A percentile compares a stretch with the other conserved stretches of the same genome.
phyloP scores from a whole-genome alignment of 2,797 vertebrate genomes.

The Phataginus tricuspis region DNA sequence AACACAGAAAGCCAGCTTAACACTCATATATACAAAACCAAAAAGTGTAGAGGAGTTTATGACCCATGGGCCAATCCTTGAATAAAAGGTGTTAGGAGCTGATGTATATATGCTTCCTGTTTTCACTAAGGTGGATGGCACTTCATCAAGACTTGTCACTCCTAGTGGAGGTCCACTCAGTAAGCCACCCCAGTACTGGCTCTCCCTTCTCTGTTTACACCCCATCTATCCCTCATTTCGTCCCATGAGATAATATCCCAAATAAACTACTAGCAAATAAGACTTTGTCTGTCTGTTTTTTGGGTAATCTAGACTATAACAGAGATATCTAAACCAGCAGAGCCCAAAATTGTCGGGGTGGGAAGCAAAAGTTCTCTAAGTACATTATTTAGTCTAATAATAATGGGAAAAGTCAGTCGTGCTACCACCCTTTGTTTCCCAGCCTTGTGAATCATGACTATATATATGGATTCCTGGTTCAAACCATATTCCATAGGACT shows the following conservation, averaged over 20 bases:
- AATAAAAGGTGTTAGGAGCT: neutral
- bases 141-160: neutral
- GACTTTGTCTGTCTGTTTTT: neutral
- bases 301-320: neutral
- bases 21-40: neutral
- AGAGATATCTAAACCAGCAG: neutral
- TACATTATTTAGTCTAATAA: neutral
- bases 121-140: neutral
- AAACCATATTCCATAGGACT: neutral
- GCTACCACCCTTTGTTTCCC: neutral
- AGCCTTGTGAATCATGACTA: neutral
- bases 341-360: neutral
- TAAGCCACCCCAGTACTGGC: neutral
- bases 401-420: neutral
- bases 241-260: neutral
- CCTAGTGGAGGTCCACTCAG: neutral
- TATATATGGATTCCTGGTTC: neutral
- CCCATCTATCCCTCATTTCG: neutral
- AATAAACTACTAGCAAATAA: slow-evolving; percentile 28
- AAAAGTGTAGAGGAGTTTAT: neutral
- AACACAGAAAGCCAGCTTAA: neutral
- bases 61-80: neutral
- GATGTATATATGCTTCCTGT: neutral
- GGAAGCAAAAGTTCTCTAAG: neutral
- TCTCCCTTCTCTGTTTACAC: neutral